These are phyloP conservation scores for Melieria picta DNA, from an alignment of 2,888 invertebrate species.

Conservation along the genomic window DNA sequence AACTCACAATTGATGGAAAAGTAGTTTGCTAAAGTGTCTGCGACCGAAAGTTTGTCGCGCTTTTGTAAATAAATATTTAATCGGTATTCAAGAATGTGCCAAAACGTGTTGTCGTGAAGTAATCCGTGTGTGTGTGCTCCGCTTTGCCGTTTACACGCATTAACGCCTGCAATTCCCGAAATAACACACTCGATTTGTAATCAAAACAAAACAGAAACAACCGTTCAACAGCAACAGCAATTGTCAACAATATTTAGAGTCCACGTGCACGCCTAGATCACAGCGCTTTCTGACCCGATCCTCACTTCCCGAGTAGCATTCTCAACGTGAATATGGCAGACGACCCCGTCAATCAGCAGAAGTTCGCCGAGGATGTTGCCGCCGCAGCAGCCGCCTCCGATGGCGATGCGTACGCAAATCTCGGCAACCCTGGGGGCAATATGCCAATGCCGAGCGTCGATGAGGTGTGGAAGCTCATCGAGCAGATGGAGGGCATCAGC, in stretches of 20 bases:
- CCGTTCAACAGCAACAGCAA: not conserved
- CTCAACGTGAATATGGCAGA: conserved; percentile 52
- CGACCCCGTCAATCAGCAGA: conserved; percentile 57
- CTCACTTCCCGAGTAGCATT: not conserved
- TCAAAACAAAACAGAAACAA: too few species aligned
- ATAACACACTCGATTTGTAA: too few species aligned
- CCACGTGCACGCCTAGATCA: not conserved
- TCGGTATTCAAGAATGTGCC: too few species aligned
- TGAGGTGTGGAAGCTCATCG: conserved; percentile 70
- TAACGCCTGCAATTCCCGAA: too few species aligned
- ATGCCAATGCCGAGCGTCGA: conserved; percentile 69
- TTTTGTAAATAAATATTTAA: too few species aligned
- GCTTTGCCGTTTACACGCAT: too few species aligned
- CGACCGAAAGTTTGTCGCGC: too few species aligned
- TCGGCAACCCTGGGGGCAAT: conserved; percentile 52
- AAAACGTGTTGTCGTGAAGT: too few species aligned
- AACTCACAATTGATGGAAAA: too few species aligned
- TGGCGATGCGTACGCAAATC: conserved; percentile 45
- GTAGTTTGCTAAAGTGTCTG: too few species aligned
- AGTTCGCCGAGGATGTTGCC: conserved; percentile 58
- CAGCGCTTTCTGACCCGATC: not conserved
- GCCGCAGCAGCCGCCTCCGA: conserved; percentile 54
- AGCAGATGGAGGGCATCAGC: conserved; percentile 69
- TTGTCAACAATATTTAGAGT: not conserved
- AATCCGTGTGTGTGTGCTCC: too few species aligned